Base-by-base conservation (phyloP, 2,888 invertebrate species). In the Micoletzkya japonica region DNA sequence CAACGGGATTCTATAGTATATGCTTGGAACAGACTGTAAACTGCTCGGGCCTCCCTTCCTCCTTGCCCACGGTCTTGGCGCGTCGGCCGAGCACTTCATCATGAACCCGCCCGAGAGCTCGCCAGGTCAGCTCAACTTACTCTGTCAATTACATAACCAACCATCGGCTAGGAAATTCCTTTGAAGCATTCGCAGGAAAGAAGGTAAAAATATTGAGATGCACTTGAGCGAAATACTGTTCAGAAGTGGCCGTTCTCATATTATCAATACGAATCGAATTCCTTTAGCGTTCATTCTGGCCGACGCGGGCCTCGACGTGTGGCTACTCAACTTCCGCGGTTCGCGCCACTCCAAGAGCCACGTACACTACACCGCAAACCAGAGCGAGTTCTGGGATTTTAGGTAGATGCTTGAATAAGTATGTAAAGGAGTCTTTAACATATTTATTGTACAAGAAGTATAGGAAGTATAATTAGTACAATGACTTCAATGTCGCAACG, bases 251-350 rank as follows among this genome's bases (percentile, higher is more conserved):
- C 39, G 39, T 39, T n/a, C 52, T n/a, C 7, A 6, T 52, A 14
- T 52, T n/a, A 4, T 6, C 7, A 14, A n/a, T n/a, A 17, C 14
- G n/a, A 52, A 24, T 52, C 14, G 52, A 52, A 14, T 52, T 14
- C n/a, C 6, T 14, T 52, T 52, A 66, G 64, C 64, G 6, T 66
- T 66, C 26, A n/a, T 66, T 26, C 64, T 66, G 3, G 64, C 64
- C 26, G 64, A 66, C 6, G 54, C 64, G 4, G 64, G 64, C 7
- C 28, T 66, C 28, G 64, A 66, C 37, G 64, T 66, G n/a, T 66
- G 64, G 64, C 26, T 66, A 2, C 28, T 66, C 28, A 66, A 54
- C n/a, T 66, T 66, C 28, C 34, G 64, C 1, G 64, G 64, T 0
- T 28, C 64, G 0, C 52, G 54, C 4, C 26, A 66, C 30, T 66